These are phyloP conservation scores for Oscheius sp. DNA, from an alignment of 1,140 invertebrate species.

Conservation along the genomic window DNA sequence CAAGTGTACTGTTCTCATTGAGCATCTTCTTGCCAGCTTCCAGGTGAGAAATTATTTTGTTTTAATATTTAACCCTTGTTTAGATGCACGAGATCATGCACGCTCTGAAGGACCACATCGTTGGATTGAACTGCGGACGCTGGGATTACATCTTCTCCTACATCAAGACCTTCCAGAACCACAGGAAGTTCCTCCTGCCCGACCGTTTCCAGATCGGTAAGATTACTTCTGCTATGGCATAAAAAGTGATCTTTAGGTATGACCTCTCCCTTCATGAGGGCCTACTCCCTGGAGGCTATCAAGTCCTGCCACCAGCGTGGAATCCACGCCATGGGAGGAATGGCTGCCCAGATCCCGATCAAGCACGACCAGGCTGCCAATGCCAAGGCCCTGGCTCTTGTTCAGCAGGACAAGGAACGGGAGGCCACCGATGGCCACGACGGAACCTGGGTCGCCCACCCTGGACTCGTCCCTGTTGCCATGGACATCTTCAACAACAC, in stretches of 20 bases:
- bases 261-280: slow-evolving; percentile 68
- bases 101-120: slow-evolving; percentile 70
- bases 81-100: slow-evolving; percentile 73
- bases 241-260: slow-evolving; percentile 63
- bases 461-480: slow-evolving; percentile 66
- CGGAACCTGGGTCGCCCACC: slow-evolving; percentile 73
- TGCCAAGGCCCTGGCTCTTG: slow-evolving; percentile 47
- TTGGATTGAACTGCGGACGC: slow-evolving; percentile 74
- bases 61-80: slow-evolving; percentile 60
- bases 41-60: slow-evolving; percentile 30
- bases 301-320: slow-evolving; percentile 68
- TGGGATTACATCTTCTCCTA: slow-evolving; percentile 76
- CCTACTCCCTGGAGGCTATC: slow-evolving; percentile 69
- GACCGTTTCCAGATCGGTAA: slow-evolving; percentile 67
- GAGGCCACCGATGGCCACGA: slow-evolving; percentile 65
- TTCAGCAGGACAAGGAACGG: slow-evolving; percentile 61
- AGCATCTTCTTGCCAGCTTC: slow-evolving; percentile 70
- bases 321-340: slow-evolving; percentile 72
- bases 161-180: slow-evolving; percentile 66
- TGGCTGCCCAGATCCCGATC: slow-evolving; percentile 69
- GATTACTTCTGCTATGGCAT: neutral
- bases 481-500: slow-evolving; percentile 66
- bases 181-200: slow-evolving; percentile 69
- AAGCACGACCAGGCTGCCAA: slow-evolving; percentile 50
- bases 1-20: slow-evolving; percentile 74